Evolutionary conservation across 2,113 vertebrate species (phyloP).

Genomic region (Craseonycteris thonglongyai): DNA sequence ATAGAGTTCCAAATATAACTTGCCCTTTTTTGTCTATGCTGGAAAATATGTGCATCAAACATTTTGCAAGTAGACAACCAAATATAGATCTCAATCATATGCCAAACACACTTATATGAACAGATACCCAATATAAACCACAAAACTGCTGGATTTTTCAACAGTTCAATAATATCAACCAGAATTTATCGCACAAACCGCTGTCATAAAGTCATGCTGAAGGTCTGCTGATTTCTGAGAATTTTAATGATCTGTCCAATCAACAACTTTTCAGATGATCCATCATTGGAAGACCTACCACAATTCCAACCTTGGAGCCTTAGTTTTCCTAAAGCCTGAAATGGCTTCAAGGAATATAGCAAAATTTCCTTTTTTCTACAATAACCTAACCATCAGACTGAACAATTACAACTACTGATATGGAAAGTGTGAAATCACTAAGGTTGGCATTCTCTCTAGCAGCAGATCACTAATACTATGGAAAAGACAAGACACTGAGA

Average conservation of each 20-base stretch:
- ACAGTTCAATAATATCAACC: neutral
- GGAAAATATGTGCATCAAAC: neutral
- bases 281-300: neutral
- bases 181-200: neutral
- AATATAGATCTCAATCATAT: neutral
- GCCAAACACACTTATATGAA: neutral
- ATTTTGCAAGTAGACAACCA: neutral
- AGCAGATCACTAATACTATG: neutral
- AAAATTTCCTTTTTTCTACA: neutral
- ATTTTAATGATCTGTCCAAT: neutral
- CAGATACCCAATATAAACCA: neutral
- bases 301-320: neutral
- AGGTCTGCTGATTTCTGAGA: neutral
- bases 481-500: constrained; percentile 31
- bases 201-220: neutral
- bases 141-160: neutral
- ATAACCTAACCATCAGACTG: neutral
- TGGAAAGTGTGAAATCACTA: neutral
- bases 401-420: neutral
- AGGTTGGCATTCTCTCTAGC: neutral
- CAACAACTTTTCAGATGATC: neutral
- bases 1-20: neutral
- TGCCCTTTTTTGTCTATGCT: neutral
- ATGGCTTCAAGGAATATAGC: neutral
- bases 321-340: neutral